phyloP scores from a whole-genome alignment of 1,140 invertebrate genomes.

The Formica exsecta region DNA sequence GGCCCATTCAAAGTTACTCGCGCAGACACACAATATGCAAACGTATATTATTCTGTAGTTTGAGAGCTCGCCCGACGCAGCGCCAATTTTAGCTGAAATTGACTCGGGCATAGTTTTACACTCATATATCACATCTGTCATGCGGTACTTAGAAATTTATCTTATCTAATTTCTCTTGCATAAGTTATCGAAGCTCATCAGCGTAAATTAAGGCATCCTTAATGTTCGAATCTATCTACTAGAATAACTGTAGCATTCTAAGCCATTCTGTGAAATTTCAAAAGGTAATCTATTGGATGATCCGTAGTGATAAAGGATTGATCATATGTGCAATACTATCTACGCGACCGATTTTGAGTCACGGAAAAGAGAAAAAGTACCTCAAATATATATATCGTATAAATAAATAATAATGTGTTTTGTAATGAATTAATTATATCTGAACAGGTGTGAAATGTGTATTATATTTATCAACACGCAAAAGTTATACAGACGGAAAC shows the following conservation, averaged over 20 bases:
- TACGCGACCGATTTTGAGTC: not conserved
- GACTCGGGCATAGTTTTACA: conserved; percentile 47
- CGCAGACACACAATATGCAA: conserved; percentile 50
- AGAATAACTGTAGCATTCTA: not conserved
- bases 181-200: conserved; percentile 56
- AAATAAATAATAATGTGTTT: not conserved
- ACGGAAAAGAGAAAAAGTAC: not conserved
- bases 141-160: conserved; percentile 44
- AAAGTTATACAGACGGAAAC: not conserved
- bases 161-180: conserved; percentile 59
- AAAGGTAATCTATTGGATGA: not conserved
- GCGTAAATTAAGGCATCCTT: conserved; percentile 44
- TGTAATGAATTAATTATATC: not conserved
- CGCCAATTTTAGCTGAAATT: conserved; percentile 65
- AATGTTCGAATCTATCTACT: conserved; percentile 32
- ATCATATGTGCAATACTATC: not conserved
- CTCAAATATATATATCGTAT: not conserved
- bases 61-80: conserved; percentile 28
- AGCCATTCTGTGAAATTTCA: not conserved
- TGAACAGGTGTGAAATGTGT: not conserved
- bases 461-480: not conserved
- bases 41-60: conserved; percentile 58
- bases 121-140: conserved; percentile 59
- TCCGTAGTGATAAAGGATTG: not conserved
- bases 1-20: conserved; percentile 55